phyloP scores from a whole-genome alignment of 1,140 invertebrate genomes.

The Belonocnema kinseyi region DNA sequence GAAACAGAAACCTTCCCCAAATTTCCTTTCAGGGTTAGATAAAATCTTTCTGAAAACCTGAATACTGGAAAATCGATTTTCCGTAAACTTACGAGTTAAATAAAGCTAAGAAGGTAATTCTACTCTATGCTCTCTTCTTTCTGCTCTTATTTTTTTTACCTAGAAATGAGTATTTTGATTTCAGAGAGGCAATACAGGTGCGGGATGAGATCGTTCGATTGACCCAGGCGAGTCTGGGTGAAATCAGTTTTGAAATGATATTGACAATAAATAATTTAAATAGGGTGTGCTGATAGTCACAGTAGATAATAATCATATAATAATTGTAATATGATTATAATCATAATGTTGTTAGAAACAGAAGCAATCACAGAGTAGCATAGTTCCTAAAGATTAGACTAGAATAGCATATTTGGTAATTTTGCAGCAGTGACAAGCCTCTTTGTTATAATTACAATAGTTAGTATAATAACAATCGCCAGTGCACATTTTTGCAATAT shows the following conservation, averaged over 20 bases:
- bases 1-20: slow-evolving; percentile 72
- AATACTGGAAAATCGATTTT: slow-evolving; percentile 2
- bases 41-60: background rate
- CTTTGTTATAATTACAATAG: slow-evolving; percentile 44
- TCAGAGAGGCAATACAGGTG: slow-evolving; percentile 40
- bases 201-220: slow-evolving; percentile 36
- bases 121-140: background rate
- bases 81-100: background rate
- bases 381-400: slow-evolving; percentile 56
- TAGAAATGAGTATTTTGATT: background rate
- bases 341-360: slow-evolving; percentile 38
- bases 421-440: slow-evolving; percentile 56
- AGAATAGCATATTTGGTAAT: slow-evolving; percentile 40
- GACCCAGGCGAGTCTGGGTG: slow-evolving; percentile 45
- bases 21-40: slow-evolving; percentile 65
- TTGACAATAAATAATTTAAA: slow-evolving; percentile 34
- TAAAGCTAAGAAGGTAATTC: background rate
- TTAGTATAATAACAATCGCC: background rate
- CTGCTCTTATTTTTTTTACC: background rate
- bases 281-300: background rate
- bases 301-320: background rate
- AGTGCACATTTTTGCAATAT: slow-evolving; percentile 7
- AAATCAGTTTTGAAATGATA: slow-evolving; percentile 32
- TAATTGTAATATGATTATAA: slow-evolving; percentile 26
- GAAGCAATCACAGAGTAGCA: slow-evolving; percentile 63